phyloP scores from a whole-genome alignment of 2,888 invertebrate genomes.

The Synanthedon tipuliformis region DNA sequence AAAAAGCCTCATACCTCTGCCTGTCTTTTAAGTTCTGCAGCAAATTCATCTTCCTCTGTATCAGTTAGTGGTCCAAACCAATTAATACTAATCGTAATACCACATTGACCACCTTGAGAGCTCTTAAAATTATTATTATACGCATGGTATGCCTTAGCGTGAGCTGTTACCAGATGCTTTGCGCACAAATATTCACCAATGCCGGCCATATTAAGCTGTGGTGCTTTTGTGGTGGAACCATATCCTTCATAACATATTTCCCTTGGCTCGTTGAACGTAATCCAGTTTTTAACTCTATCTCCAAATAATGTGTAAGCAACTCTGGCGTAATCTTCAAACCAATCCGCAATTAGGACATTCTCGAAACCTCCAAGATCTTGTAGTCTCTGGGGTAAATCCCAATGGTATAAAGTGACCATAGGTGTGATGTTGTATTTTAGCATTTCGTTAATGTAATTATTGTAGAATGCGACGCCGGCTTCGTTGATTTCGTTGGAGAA shows the following conservation, averaged over 20 bases:
- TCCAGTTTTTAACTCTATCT: slow-evolving; percentile 74
- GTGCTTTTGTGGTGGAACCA: slow-evolving; percentile 44
- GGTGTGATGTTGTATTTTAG: slow-evolving; percentile 70
- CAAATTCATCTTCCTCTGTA: slow-evolving; percentile 30
- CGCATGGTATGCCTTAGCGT: slow-evolving; percentile 73
- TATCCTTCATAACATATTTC: slow-evolving; percentile 46
- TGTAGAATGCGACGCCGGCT: slow-evolving; percentile 77
- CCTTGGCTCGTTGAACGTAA: slow-evolving; percentile 79
- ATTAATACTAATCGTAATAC: slow-evolving; percentile 45
- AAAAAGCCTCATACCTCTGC: not conserved
- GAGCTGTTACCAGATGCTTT: slow-evolving; percentile 76
- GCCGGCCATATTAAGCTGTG: slow-evolving; percentile 33
- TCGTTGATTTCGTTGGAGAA: slow-evolving; percentile 68
- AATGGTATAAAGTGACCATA: slow-evolving; percentile 70
- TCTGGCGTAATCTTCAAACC: slow-evolving; percentile 73
- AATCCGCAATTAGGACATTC: slow-evolving; percentile 71
- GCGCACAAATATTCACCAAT: slow-evolving; percentile 70
- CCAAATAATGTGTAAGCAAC: slow-evolving; percentile 67
- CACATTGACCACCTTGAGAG: slow-evolving; percentile 49
- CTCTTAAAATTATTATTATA: slow-evolving; percentile 68
- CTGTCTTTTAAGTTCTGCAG: slow-evolving; percentile 22
- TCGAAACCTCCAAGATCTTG: slow-evolving; percentile 69
- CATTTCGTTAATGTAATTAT: slow-evolving; percentile 74
- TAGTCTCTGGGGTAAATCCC: slow-evolving; percentile 65
- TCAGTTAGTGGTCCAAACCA: slow-evolving; percentile 30